Conservation (phyloP, 2,888 invertebrate genomes). For the Idaea biselata region DNA sequence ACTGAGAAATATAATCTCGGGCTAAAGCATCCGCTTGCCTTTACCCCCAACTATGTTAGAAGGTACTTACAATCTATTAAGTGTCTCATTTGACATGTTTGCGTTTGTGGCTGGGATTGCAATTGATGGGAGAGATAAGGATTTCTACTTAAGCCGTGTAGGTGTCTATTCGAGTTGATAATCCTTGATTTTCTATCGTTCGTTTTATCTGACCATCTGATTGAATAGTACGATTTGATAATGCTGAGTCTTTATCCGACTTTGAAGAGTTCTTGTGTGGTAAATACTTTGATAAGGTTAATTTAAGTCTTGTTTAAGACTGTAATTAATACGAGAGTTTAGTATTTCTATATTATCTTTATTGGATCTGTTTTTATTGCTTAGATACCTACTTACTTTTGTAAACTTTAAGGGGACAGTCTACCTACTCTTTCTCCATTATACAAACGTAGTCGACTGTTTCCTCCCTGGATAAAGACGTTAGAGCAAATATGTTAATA, state of each 20-base stretch:
- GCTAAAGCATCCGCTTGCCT: background rate
- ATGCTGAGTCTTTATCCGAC: constrained; percentile 15
- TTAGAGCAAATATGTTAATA: too few species aligned
- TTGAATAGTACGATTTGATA: constrained; percentile 33
- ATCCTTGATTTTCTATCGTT: constrained; percentile 5
- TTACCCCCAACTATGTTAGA: background rate
- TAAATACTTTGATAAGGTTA: background rate
- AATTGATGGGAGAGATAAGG: constrained; percentile 1
- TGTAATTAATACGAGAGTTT: too few species aligned
- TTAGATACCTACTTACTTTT: too few species aligned
- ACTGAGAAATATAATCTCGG: constrained; percentile 15
- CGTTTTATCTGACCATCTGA: constrained; percentile 29
- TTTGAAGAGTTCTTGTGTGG: background rate
- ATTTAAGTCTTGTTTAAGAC: background rate
- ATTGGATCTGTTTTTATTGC: too few species aligned
- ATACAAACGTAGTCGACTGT: too few species aligned
- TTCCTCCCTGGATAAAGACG: too few species aligned
- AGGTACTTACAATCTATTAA: constrained; percentile 9
- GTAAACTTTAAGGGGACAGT: too few species aligned
- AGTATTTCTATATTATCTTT: too few species aligned
- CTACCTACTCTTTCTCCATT: too few species aligned
- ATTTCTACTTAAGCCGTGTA: constrained; percentile 3
- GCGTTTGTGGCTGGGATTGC: constrained; percentile 6
- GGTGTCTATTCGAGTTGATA: background rate
- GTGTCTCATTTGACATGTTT: constrained; percentile 17